Conservation (phyloP, 1,140 invertebrate genomes). For the Apis cerana region DNA sequence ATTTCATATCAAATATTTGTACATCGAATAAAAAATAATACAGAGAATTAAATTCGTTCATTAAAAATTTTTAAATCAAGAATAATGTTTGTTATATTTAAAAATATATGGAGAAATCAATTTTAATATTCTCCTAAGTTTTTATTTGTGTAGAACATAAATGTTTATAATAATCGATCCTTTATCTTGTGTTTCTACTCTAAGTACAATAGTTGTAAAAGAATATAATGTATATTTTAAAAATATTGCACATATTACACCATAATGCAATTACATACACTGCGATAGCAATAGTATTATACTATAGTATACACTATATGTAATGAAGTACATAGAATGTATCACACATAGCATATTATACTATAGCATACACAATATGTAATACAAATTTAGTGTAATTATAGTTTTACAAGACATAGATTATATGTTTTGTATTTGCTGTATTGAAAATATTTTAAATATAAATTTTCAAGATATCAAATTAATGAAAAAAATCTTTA, state of each 20-base stretch:
- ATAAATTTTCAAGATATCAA: not conserved
- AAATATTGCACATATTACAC: constrained; percentile 17
- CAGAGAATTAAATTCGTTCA: not conserved
- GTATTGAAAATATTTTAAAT: not conserved
- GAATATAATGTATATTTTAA: constrained; percentile 30
- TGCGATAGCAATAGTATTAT: not conserved
- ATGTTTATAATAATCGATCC: constrained; percentile 9
- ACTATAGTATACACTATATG: not conserved
- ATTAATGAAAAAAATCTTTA: constrained; percentile 4
- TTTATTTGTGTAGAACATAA: not conserved
- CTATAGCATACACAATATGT: not conserved
- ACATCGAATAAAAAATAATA: constrained; percentile 31
- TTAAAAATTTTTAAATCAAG: not conserved
- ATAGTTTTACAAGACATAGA: not conserved
- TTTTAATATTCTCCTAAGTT: constrained; percentile 6
- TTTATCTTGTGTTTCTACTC: constrained; percentile 26
- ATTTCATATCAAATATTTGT: constrained; percentile 29
- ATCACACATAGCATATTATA: constrained; percentile 36
- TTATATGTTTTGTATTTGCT: not conserved
- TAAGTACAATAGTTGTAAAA: constrained; percentile 24
- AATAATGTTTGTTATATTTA: constrained; percentile 34
- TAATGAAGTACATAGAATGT: not conserved
- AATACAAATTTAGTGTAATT: constrained; percentile 2
- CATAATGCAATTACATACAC: constrained; percentile 2
- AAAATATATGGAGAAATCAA: not conserved